Percentiles rank a stretch among this genome's conserved stretches.
Conservation (phyloP, 2,797 vertebrate genomes). For the Gastrophryne carolinensis region DNA sequence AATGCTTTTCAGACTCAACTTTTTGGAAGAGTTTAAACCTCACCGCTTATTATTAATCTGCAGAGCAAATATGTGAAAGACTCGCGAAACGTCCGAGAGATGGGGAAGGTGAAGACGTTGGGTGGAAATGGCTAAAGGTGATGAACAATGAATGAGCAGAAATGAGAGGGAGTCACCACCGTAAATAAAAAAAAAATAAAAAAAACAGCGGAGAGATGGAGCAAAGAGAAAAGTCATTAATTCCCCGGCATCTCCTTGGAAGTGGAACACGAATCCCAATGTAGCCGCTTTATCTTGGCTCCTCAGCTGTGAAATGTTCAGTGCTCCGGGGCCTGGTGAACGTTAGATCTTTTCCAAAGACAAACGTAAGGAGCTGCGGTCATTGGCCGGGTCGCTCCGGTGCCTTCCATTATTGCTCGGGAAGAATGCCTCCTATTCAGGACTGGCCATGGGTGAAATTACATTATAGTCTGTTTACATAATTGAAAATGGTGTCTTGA, state of each 20-base stretch:
- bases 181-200: constrained; percentile 27
- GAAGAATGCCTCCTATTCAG: constrained; percentile 65
- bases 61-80: no score
- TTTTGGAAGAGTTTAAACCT: no score
- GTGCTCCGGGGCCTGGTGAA: constrained; percentile 58
- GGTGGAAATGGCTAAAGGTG: not conserved
- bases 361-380: constrained; percentile 54
- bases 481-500: constrained; percentile 60
- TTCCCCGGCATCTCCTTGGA: constrained; percentile 62
- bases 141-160: constrained; percentile 58
- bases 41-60: no score
- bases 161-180: constrained; percentile 36
- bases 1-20: no score
- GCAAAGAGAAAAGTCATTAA: constrained; percentile 60
- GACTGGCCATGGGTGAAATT: constrained; percentile 72
- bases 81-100: no score
- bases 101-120: not conserved
- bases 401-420: constrained; percentile 59
- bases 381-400: constrained; percentile 59
- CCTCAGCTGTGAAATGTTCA: constrained; percentile 68
- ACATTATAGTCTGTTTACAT: constrained; percentile 65
- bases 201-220: constrained; percentile 50
- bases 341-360: constrained; percentile 64
- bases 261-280: constrained; percentile 55
- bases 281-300: constrained; percentile 67